phyloP scores from a whole-genome alignment of 2,797 vertebrate genomes.

The Octomys mimax region DNA sequence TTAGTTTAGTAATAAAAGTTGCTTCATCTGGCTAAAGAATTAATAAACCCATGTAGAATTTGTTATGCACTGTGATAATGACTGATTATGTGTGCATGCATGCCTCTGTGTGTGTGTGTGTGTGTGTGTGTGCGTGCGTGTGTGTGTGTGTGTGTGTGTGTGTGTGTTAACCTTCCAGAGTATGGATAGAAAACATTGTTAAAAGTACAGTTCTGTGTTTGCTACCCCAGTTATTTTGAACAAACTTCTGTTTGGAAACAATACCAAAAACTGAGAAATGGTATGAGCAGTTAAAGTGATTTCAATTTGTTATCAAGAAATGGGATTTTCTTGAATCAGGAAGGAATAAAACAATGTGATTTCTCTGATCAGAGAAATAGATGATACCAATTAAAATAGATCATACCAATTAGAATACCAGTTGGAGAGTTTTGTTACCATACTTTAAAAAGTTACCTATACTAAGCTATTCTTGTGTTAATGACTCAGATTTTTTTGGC shows the following conservation, averaged over 20 bases:
- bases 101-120: not conserved
- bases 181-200: slow-evolving; percentile 37
- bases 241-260: slow-evolving; percentile 76
- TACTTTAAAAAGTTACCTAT: slow-evolving; percentile 52
- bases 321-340: slow-evolving; percentile 59
- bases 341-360: not conserved
- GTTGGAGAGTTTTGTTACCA: slow-evolving; percentile 51
- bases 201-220: slow-evolving; percentile 68
- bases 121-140: not conserved
- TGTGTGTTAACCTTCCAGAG: slow-evolving; percentile 61
- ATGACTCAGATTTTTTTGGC: slow-evolving; percentile 72
- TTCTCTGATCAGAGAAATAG: slow-evolving; percentile 49
- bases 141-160: not conserved
- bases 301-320: slow-evolving; percentile 60
- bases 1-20: slow-evolving; percentile 64
- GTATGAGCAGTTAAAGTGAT: slow-evolving; percentile 62
- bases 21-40: slow-evolving; percentile 44
- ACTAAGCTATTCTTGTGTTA: slow-evolving; percentile 52
- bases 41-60: slow-evolving; percentile 57
- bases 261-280: slow-evolving; percentile 70
- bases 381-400: not conserved
- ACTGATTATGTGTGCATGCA: not conserved
- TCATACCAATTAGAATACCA: not conserved
- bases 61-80: slow-evolving; percentile 14
- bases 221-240: slow-evolving; percentile 72